Evolutionary conservation across 2,797 vertebrate genomes (phyloP), one percentile per base, ranked within the genome.

Genomic region (Corythornis leucogaster): DNA sequence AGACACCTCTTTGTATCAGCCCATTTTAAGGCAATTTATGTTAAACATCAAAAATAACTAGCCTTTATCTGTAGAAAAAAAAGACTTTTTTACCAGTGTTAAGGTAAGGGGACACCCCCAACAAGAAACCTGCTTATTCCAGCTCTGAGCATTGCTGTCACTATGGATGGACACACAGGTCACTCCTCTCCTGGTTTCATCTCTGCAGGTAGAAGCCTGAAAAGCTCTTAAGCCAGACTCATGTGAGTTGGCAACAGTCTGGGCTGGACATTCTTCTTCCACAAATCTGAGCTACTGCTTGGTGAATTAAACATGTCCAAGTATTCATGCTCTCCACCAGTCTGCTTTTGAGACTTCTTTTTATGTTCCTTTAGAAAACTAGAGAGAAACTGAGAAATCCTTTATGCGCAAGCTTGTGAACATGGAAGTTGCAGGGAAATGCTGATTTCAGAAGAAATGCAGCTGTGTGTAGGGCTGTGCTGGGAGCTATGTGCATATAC

Each of bases 111-210:
- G 33, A 45, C 24, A 43, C 9, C 51, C 38, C 30, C n/a, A 53
- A n/a, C 20, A 40, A 43, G 38, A 59, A 51, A 50, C 15, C 5
- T 8, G 2, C 50, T 30, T 38, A n/a, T 14, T 19, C 51, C 45
- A 38, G 33, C 18, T 24, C 4, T 16, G 31, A 8, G 43, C 0
- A 25, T 11, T 57, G 73, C 58, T 38, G 55, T 24, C 6, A 0
- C 18, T 26, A 0, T 1, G 55, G 50, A 3, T 5, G 33, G 38
- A 6, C 8, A 2, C 9, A 2, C 2, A 51, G 67, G 16, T 33
- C 42, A 0, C 48, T 64, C 46, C 15, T 25, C 38, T 42, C 15
- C 51, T 12, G 0, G 1, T 20, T 3, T 0, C 3, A 6, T 5
- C 63, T n/a, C 21, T 2, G 21, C 25, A 33, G 53, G 33, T 8